phyloP scores from a whole-genome alignment of 2,113 vertebrate species.

The Ptilonorhynchus violaceus region DNA sequence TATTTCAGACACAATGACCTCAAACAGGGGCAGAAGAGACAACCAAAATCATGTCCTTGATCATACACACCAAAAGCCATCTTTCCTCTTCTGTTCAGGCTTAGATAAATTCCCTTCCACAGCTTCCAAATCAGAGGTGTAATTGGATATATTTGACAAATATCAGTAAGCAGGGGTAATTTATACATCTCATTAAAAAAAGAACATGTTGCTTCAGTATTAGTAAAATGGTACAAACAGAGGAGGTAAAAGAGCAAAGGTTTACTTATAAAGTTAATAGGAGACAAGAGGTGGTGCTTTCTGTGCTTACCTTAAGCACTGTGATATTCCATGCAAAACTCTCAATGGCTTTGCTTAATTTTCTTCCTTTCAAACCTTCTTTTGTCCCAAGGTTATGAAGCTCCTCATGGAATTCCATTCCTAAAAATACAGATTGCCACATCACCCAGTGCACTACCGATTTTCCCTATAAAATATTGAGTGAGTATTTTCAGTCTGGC shows the following conservation, averaged over 20 bases:
- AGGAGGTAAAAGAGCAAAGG: background rate
- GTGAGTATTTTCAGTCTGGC: background rate
- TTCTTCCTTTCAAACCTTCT: slow-evolving; percentile 82
- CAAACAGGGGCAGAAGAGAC: background rate
- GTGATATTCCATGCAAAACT: slow-evolving; percentile 86
- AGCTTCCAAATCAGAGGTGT: background rate
- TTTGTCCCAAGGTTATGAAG: slow-evolving; percentile 78
- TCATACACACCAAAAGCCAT: background rate
- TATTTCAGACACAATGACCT: background rate
- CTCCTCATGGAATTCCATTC: slow-evolving; percentile 81
- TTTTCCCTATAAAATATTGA: background rate
- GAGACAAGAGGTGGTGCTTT: background rate
- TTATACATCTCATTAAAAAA: background rate
- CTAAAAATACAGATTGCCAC: slow-evolving; percentile 51
- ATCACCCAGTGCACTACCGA: background rate
- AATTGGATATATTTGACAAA: background rate
- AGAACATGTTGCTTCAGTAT: background rate
- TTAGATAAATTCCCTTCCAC: background rate
- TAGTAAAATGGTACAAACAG: background rate
- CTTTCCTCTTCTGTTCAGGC: background rate
- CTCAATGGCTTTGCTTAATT: slow-evolving; percentile 81
- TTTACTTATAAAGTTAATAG: background rate
- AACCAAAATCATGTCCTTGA: background rate
- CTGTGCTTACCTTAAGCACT: slow-evolving; percentile 76
- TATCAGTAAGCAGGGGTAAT: background rate